Base-by-base conservation (phyloP, 2,888 invertebrate genomes). In the Epinotia bilunana region DNA sequence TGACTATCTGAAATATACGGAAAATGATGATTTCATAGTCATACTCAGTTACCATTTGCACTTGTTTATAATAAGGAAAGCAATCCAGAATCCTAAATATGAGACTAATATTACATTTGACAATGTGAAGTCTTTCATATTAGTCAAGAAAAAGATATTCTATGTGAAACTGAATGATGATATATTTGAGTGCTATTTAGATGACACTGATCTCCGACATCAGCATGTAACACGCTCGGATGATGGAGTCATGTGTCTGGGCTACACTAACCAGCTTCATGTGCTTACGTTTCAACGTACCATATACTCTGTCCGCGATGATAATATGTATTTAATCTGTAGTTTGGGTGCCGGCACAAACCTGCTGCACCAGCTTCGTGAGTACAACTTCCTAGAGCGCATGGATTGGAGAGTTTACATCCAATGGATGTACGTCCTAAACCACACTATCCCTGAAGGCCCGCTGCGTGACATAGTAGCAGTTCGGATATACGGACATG, bases 381-480 rank as follows among this genome's bases (percentile, higher is more conserved):
- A 82, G 53, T 90, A 86, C 65, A 87, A 90, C 49, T 86, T 92
- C 33, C 55, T 93, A 0, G 90, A 90, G n/a, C 81, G 83, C 1
- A 67, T 93, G 1, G 90, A 93, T 23, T 92, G 92, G 91, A 70
- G 87, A 2, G 79, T 88, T 0, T 90, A 89, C 23, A 86, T 87
- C 6, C 86, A 90, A 64, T 91, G 92, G 90, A 84, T 89, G 82
- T 86, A 82, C 1, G 78, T 85, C 0, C 69, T 90, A 0, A 84
- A 86, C 23, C 87, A 85, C 6, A 74, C 73, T 0, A 72, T 90
- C 0, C 91, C 91, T 0, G 81, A 86, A 3, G 89, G 88, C 0
- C 86, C 87, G 0, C 72, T 91, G 23, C 80, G 84, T 11, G 87
- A 90, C 68, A 88, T 92, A 16, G 82, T 87, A 0, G 83, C 84